Percentiles rank a stretch among this genome's conserved stretches.
These are phyloP conservation scores for Trichechus manatus DNA, from an alignment of 2,113 vertebrate species.

Conservation along the genomic window DNA sequence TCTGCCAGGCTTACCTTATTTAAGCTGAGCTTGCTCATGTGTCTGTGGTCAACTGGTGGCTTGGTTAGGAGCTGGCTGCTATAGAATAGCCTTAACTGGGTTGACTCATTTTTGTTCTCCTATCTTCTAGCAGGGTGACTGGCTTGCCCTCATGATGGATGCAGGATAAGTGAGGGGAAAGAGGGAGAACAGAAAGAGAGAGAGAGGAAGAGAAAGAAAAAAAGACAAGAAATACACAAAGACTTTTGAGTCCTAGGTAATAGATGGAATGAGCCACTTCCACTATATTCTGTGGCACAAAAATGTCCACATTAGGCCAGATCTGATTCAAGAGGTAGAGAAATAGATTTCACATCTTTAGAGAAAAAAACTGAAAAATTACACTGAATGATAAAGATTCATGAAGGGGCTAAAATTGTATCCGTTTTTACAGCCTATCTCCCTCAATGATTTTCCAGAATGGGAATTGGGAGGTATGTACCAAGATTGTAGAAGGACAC, in stretches of 20 bases:
- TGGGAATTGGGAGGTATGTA: neutral
- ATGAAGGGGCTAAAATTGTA: neutral
- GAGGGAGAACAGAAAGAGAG: neutral
- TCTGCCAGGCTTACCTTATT: neutral
- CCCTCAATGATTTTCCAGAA: neutral
- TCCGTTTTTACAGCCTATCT: neutral
- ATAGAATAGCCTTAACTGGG: fast-evolving
- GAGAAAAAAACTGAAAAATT: neutral
- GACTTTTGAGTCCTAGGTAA: neutral
- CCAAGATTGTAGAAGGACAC: neutral
- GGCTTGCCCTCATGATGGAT: neutral
- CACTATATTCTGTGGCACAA: neutral
- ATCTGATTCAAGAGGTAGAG: too few species aligned
- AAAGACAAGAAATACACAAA: neutral
- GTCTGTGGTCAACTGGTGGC: too few species aligned
- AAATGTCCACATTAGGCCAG: too few species aligned
- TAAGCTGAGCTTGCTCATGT: neutral
- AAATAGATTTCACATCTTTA: neutral
- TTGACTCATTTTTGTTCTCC: neutral
- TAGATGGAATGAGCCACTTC: neutral
- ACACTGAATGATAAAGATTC: too few species aligned
- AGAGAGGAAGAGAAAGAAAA: neutral
- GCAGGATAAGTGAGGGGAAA: fast-evolving
- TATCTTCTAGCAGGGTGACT: neutral
- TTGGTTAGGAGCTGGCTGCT: neutral